Evolutionary conservation across 1,140 invertebrate genomes (phyloP).

Genomic region (Camponotus floridanus): DNA sequence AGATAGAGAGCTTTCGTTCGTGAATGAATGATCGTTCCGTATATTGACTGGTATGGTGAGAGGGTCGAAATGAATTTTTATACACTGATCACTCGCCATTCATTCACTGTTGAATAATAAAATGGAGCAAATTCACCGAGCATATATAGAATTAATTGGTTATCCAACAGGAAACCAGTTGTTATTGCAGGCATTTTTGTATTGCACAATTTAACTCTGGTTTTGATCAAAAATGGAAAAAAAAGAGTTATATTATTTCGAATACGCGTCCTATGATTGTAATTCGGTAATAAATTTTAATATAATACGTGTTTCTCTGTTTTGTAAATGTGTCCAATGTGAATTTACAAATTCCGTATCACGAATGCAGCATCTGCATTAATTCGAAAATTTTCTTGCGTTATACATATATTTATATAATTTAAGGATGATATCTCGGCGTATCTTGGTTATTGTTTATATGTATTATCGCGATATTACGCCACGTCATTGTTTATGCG

Average conservation of each 20-base stretch:
- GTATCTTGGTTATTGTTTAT: slow-evolving; percentile 12
- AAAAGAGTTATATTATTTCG: neutral
- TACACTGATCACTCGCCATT: slow-evolving; percentile 43
- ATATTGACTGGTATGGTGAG: slow-evolving; percentile 27
- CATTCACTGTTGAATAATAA: slow-evolving; percentile 40
- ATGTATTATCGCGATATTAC: slow-evolving; percentile 41
- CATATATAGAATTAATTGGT: slow-evolving; percentile 46
- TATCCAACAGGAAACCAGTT: slow-evolving; percentile 15
- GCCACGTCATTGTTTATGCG: slow-evolving; percentile 45
- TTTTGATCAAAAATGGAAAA: neutral
- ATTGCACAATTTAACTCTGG: neutral
- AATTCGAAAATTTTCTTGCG: neutral
- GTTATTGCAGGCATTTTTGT: slow-evolving; percentile 22
- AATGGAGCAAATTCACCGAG: slow-evolving; percentile 12
- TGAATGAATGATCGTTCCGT: slow-evolving; percentile 64
- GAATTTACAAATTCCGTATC: neutral
- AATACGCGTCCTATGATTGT: neutral
- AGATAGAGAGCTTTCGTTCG: slow-evolving; percentile 47
- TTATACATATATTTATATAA: neutral
- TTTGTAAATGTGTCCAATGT: too few species aligned
- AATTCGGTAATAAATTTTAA: too few species aligned
- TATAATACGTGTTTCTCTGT: too few species aligned
- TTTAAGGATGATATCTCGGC: neutral
- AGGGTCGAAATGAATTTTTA: slow-evolving; percentile 63
- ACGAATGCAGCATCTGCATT: too few species aligned